A percentile compares a stretch with the other conserved stretches of the same genome.
Evolutionary conservation across 2,888 invertebrate genomes (phyloP).

Genomic region (Liposcelis brunnea): DNA sequence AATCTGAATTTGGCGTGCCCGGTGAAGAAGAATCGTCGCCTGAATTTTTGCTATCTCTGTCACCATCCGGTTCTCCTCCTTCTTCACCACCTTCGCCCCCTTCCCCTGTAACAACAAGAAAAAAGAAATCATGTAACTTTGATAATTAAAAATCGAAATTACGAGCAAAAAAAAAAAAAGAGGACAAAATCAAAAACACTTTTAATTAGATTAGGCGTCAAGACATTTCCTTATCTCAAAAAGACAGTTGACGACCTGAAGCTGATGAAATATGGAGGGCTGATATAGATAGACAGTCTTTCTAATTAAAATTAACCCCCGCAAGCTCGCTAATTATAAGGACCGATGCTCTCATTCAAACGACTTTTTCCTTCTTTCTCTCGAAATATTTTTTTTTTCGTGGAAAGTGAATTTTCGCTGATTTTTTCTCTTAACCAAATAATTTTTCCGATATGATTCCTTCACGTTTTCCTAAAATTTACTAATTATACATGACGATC

Average conservation of each 20-base stretch:
- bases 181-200: too few species aligned
- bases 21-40: constrained; percentile 27
- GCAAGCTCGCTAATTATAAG: constrained; percentile 16
- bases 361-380: constrained; percentile 9
- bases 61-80: constrained; percentile 25
- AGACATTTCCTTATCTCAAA: not conserved
- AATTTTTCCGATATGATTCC: too few species aligned
- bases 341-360: constrained; percentile 12
- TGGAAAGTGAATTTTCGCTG: too few species aligned
- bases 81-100: constrained; percentile 30
- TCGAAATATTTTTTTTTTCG: too few species aligned
- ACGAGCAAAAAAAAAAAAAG: too few species aligned
- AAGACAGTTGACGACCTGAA: constrained; percentile 1
- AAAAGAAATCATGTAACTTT: constrained; percentile 2
- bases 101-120: constrained; percentile 35
- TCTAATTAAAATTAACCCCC: constrained; percentile 17
- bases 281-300: constrained; percentile 12
- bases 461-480: too few species aligned
- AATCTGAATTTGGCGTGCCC: constrained; percentile 20
- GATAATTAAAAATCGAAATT: not conserved
- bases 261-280: constrained; percentile 1
- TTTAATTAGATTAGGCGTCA: too few species aligned
- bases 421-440: too few species aligned
- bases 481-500: too few species aligned
- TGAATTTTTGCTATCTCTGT: constrained; percentile 25